Conservation (phyloP, 2,113 vertebrate genomes). For the Tauraco erythrolophus region DNA sequence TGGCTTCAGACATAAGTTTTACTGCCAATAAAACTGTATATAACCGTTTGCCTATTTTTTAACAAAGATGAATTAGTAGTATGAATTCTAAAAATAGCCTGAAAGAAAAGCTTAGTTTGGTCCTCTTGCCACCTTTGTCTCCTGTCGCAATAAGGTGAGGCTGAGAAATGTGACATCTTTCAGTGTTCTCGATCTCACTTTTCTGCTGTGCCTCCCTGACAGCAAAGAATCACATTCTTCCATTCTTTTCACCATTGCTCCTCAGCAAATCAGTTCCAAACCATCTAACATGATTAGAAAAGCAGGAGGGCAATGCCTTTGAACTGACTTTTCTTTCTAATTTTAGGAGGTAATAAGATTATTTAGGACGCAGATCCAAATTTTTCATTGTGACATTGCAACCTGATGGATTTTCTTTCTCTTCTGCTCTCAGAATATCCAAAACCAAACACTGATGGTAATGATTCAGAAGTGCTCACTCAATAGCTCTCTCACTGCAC, state of each 20-base stretch:
- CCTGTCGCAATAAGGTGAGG: not conserved
- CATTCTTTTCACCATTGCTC: not conserved
- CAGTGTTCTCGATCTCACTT: not conserved
- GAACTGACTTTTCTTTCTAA: not conserved
- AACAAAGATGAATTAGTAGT: not conserved
- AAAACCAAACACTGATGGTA: not conserved
- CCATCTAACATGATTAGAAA: not conserved
- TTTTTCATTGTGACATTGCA: not conserved
- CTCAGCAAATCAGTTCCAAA: not conserved
- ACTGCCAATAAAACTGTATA: constrained; percentile 42
- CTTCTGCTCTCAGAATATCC: not conserved
- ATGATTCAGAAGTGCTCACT: not conserved
- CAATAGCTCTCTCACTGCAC: not conserved
- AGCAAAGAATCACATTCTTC: not conserved
- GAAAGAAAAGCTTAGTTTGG: not conserved
- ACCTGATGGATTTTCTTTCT: not conserved
- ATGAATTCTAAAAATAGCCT: not conserved
- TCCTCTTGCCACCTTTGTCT: constrained; percentile 19
- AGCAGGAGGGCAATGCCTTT: not conserved
- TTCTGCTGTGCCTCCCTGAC: not conserved
- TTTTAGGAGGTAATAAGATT: not conserved
- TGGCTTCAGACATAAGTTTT: constrained; percentile 44
- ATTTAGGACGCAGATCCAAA: not conserved
- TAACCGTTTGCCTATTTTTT: constrained; percentile 11
- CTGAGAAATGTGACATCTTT: not conserved